These are phyloP conservation scores for Amazonetta brasiliensis DNA, from an alignment of 2,797 vertebrate genomes.

Conservation along the genomic window DNA sequence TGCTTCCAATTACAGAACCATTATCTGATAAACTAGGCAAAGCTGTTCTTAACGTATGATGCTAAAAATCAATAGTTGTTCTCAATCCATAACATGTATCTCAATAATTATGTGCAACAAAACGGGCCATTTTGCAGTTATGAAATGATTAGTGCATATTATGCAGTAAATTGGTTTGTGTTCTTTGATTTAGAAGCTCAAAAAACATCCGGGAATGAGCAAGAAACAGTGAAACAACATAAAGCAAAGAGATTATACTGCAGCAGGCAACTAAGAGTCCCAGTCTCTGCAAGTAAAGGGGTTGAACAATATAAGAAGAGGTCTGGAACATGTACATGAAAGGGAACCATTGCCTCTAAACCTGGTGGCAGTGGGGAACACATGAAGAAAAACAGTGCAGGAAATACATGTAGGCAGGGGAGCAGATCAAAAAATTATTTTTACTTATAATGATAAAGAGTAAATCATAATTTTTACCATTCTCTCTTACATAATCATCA, in stretches of 20 bases:
- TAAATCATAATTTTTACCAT: not conserved
- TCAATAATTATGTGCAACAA: not conserved
- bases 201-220: not conserved
- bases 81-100: no score
- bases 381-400: not conserved
- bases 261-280: not conserved
- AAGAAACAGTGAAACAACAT: not conserved
- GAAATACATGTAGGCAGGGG: not conserved
- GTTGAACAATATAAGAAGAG: not conserved
- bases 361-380: not conserved
- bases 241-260: not conserved
- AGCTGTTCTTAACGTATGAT: not conserved
- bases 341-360: not conserved
- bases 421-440: not conserved
- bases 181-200: not conserved
- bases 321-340: not conserved
- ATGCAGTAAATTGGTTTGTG: not conserved
- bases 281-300: not conserved
- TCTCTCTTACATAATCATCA: not conserved
- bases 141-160: accelerated
- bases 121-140: not conserved
- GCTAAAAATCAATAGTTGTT: not conserved
- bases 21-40: not conserved
- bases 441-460: not conserved
- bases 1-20: not conserved